Evolutionary conservation across 2,888 invertebrate genomes (phyloP).

Genomic region (Drosophila testacea): DNA sequence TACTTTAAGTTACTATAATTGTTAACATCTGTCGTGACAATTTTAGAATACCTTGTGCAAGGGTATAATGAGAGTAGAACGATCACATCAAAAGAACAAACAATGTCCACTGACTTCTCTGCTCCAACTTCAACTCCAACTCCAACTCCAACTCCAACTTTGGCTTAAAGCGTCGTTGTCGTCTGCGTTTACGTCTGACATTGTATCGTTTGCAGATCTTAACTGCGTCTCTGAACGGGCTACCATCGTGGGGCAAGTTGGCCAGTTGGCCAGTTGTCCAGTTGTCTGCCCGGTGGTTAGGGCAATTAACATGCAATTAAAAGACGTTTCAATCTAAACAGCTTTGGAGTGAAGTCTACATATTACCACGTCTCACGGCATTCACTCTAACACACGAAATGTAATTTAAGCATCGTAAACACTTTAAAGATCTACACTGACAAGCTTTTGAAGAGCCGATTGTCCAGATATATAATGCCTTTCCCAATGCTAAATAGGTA

Average conservation of each 20-base stretch:
- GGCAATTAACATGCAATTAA: constrained; percentile 82
- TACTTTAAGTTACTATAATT: not conserved
- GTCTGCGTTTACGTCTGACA: constrained; percentile 25
- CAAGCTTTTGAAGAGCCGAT: constrained; percentile 54
- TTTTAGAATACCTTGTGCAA: not conserved
- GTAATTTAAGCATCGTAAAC: constrained; percentile 56
- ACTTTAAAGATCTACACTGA: constrained; percentile 49
- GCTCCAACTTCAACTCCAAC: no score
- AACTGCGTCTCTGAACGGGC: constrained; percentile 36
- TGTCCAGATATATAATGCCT: constrained; percentile 24
- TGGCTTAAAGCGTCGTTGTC: constrained; percentile 29
- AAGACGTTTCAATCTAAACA: constrained; percentile 77
- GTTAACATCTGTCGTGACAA: not conserved
- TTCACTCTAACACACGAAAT: constrained; percentile 20
- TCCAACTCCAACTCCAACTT: constrained; percentile 39
- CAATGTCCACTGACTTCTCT: constrained; percentile 55
- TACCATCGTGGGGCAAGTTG: constrained; percentile 24
- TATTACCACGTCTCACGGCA: constrained; percentile 60
- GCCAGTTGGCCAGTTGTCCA: constrained; percentile 17
- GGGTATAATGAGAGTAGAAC: constrained; percentile 7
- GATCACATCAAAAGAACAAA: constrained; percentile 47
- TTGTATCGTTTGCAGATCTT: constrained; percentile 63
- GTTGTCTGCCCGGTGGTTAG: constrained; percentile 53
- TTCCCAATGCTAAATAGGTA: constrained; percentile 48
- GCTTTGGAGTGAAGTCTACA: constrained; percentile 55